Conservation (phyloP, 2,888 invertebrate species). For the Sipha maydis region DNA sequence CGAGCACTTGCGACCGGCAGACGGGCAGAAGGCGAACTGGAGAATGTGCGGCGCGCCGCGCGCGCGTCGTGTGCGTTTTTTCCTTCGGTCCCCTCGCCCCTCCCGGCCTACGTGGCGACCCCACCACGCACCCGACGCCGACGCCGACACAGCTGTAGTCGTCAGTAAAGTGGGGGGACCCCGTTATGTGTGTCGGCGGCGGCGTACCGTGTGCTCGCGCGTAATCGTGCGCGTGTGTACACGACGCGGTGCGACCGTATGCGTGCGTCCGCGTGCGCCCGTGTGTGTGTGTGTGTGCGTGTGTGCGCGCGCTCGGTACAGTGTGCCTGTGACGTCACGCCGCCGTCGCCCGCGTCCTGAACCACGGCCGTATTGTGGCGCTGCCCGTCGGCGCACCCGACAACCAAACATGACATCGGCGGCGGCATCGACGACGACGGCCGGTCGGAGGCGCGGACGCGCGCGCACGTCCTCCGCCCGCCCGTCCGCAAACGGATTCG, state of each 20-base stretch:
- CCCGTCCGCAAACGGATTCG: neutral
- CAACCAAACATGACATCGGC: constrained; percentile 34
- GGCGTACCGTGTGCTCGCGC: constrained; percentile 1
- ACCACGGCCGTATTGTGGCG: constrained; percentile 37
- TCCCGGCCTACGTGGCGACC: neutral
- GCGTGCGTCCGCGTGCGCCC: no score
- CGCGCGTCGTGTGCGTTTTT: constrained; percentile 54
- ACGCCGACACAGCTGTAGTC: neutral
- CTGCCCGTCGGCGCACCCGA: constrained; percentile 26
- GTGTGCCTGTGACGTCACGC: constrained; percentile 51
- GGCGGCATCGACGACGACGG: neutral
- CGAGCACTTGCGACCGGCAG: constrained; percentile 53
- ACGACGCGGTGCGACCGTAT: neutral
- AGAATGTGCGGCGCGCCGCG: constrained; percentile 43
- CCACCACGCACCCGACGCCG: neutral
- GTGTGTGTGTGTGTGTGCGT: no score
- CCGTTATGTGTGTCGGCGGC: constrained; percentile 56
- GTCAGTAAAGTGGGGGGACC: constrained; percentile 1
- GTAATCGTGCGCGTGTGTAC: neutral
- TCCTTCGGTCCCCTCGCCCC: neutral
- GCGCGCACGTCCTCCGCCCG: neutral
- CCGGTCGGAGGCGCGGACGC: constrained; percentile 16
- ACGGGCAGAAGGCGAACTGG: constrained; percentile 61
- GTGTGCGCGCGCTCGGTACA: neutral
- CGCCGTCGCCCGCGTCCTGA: neutral